Conservation (phyloP, 2,888 invertebrate genomes). For the Cerceris rybyensis region DNA sequence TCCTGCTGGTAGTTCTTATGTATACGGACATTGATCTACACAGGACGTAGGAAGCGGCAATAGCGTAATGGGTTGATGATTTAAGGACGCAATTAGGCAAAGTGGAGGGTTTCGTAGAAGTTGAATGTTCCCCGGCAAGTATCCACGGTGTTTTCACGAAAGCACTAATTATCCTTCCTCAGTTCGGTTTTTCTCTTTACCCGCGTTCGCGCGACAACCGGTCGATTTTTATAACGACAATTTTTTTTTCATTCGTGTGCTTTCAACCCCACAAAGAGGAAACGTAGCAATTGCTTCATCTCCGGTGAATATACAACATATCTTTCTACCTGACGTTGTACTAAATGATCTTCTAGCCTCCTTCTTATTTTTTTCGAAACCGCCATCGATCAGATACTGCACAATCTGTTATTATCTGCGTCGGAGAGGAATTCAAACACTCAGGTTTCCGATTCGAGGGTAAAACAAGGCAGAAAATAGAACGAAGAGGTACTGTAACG, state of each 20-base stretch:
- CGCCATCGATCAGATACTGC: not conserved
- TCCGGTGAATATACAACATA: slow-evolving; percentile 33
- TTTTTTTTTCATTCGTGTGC: slow-evolving; percentile 8
- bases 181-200: slow-evolving; percentile 40
- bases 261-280: not conserved
- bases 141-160: slow-evolving; percentile 64
- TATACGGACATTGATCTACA: slow-evolving; percentile 54
- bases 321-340: slow-evolving; percentile 10
- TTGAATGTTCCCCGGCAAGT: slow-evolving; percentile 60
- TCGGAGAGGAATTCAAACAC: slow-evolving; percentile 37
- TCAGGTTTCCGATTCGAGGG: slow-evolving; percentile 1
- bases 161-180: slow-evolving; percentile 63
- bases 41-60: slow-evolving; percentile 59
- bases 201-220: slow-evolving; percentile 27
- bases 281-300: slow-evolving; percentile 33
- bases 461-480: slow-evolving; percentile 2
- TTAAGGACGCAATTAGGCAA: slow-evolving; percentile 69
- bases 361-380: not conserved
- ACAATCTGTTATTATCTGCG: slow-evolving; percentile 39
- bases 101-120: slow-evolving; percentile 64
- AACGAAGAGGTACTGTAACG: slow-evolving; percentile 6
- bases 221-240: slow-evolving; percentile 52
- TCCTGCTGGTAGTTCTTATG: slow-evolving; percentile 39
- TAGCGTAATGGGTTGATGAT: slow-evolving; percentile 69
- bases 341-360: slow-evolving; percentile 3